Percentiles rank a stretch among this genome's conserved stretches.
These are phyloP conservation scores for Capra hircus DNA, from an alignment of 2,113 vertebrate genomes.

Conservation along the genomic window DNA sequence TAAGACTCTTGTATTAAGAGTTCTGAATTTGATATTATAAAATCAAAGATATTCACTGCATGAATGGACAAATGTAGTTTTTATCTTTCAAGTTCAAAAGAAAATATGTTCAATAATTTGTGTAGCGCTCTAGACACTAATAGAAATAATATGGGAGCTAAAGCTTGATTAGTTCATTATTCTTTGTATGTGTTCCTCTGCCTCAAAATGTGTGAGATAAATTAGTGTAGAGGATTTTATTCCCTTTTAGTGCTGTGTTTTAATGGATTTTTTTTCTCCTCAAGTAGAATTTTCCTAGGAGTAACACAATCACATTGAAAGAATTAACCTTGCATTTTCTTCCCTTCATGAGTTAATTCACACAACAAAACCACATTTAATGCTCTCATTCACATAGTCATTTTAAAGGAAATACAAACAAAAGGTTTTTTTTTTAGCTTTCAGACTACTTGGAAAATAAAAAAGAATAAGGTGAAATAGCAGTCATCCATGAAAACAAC, in stretches of 20 bases:
- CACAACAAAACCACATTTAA: neutral
- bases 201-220: neutral
- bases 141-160: neutral
- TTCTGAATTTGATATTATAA: neutral
- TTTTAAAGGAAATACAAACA: slow-evolving; percentile 21
- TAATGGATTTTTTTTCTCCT: neutral
- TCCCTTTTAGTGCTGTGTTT: neutral
- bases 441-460: neutral
- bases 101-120: neutral
- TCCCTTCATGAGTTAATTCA: neutral
- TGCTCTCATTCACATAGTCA: neutral
- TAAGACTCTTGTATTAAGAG: neutral
- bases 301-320: neutral
- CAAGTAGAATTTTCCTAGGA: neutral
- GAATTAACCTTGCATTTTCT: neutral
- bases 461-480: neutral
- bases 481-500: slow-evolving; percentile 36
- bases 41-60: neutral
- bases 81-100: neutral
- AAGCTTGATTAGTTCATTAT: neutral
- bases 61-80: neutral
- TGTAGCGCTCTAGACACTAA: neutral
- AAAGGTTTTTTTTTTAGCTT: neutral
- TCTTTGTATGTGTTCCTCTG: neutral
- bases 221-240: neutral